Evolutionary conservation across 2,797 vertebrate species (phyloP), one percentile per base, ranked within the genome.

Genomic region (Cuculus canorus): DNA sequence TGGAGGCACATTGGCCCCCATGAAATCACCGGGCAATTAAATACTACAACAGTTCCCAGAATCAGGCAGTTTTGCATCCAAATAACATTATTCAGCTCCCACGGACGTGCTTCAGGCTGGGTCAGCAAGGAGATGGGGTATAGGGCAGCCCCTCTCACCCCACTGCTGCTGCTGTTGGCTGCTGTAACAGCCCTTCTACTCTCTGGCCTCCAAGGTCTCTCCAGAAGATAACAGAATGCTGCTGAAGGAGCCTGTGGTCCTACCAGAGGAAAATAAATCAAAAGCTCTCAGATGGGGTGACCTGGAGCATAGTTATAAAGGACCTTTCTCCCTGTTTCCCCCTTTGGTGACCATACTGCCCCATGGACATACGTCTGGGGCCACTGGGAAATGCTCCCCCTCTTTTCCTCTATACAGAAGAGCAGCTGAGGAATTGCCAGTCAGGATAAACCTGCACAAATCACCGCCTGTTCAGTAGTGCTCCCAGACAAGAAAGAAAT

Each of bases 231-330:
- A 12, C 47, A 2, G 3, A 32, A 70, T 32, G 53, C 33, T 54
- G 52, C 48, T 3, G 6, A 54, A 28, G 64, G 39, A 65, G 27
- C 21, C 61, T 65, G 71, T 13, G 47, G 56, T 9, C 70, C 82
- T 15, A 4, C 53, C 35, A 43, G 70, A n/a, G 39, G 4, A 30
- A 57, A 56, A 57, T 5, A 37, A 48, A 53, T 0, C 0, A 13
- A n/a, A 10, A 39, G 7, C 4, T 5, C 18, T 25, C 23, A 45
- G 70, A 11, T 33, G 39, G 24, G 28, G 33, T 39, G 48, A 73
- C 0, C 0, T 5, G 23, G 41, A 8, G 15, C 5, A 25, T 9
- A 2, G 45, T 37, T 54, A 12, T 0, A 28, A 5, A 45, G 47
- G 39, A 14, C 32, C 64, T 15, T 57, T 17, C 73, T 57, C 19